phyloP scores from a whole-genome alignment of 2,888 invertebrate genomes.

The Platycnemis pennipes region DNA sequence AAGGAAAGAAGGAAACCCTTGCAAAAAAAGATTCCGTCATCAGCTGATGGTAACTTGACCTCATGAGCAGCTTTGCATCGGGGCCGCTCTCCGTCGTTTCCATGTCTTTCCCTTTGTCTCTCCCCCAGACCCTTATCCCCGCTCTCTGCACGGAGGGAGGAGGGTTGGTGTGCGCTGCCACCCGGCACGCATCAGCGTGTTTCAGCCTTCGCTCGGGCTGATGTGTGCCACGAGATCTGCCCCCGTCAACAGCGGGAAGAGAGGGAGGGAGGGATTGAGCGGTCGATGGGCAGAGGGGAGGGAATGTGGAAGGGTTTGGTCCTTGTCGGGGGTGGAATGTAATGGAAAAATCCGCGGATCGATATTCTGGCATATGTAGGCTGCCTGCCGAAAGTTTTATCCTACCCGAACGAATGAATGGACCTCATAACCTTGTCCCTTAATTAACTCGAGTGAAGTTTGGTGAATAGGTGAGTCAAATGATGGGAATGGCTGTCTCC shows the following conservation, averaged over 20 bases:
- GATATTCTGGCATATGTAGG: constrained; percentile 29
- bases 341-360: constrained; percentile 27
- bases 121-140: not conserved
- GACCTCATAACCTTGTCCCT: constrained; percentile 29
- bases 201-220: not conserved
- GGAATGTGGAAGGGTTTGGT: not conserved
- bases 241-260: not conserved
- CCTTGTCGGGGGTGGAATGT: not conserved
- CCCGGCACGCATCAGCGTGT: constrained; percentile 21
- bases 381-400: not conserved
- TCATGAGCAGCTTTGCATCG: not conserved
- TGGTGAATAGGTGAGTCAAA: constrained; percentile 39
- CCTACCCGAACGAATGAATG: constrained; percentile 5
- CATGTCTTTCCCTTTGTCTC: not conserved
- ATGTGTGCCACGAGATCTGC: constrained; percentile 17
- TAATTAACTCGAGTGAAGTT: constrained; percentile 32
- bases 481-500: not conserved
- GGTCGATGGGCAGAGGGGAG: not conserved
- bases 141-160: not conserved
- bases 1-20: not conserved
- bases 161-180: not conserved
- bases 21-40: not conserved
- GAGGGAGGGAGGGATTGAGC: not conserved
- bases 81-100: not conserved
- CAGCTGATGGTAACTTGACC: constrained; percentile 10